phyloP scores from a whole-genome alignment of 2,113 vertebrate genomes.

The Cottus gobio region DNA sequence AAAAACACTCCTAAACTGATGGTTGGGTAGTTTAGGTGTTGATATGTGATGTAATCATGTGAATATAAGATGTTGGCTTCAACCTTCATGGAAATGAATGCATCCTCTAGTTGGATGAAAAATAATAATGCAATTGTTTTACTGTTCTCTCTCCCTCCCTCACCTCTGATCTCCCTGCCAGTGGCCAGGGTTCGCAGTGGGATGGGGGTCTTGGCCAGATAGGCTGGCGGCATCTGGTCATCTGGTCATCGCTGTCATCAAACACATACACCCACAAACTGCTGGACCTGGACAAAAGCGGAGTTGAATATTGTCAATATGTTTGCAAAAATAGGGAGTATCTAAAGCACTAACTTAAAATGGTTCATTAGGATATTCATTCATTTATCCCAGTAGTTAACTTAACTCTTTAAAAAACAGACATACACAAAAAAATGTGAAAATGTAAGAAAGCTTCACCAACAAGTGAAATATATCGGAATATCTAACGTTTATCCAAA shows the following conservation, averaged over 20 bases:
- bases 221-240: conserved; percentile 81
- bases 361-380: neutral
- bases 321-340: neutral
- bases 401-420: neutral
- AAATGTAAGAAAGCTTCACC: neutral
- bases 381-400: neutral
- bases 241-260: conserved; percentile 87
- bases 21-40: neutral
- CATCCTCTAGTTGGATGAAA: neutral
- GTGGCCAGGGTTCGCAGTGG: conserved; percentile 83
- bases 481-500: neutral
- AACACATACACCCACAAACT: conserved; percentile 87
- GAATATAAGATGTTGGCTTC: neutral
- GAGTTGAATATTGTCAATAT: neutral
- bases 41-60: neutral
- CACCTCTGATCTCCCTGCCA: conserved; percentile 87
- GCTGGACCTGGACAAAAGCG: conserved; percentile 64
- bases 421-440: neutral
- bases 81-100: no score
- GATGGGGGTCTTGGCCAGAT: conserved; percentile 87
- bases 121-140: neutral
- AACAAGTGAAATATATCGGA: neutral
- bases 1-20: neutral
- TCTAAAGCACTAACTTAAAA: neutral
- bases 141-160: conserved; percentile 5